Conservation (phyloP, 2,113 vertebrate genomes). For the Xiphias gladius region DNA sequence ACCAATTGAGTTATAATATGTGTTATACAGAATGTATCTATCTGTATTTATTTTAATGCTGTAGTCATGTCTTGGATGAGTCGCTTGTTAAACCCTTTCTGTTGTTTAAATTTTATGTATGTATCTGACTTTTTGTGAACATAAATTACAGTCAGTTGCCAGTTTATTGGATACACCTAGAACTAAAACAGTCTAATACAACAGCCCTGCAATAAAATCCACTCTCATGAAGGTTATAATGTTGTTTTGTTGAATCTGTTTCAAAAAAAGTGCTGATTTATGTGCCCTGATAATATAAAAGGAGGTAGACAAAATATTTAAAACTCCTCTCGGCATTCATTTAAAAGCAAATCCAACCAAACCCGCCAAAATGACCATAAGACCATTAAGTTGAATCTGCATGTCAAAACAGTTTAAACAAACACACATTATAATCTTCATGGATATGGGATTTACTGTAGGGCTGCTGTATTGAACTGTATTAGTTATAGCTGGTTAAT, state of each 20-base stretch:
- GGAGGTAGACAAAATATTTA: too few species aligned
- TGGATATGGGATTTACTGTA: background rate
- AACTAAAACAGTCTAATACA: background rate
- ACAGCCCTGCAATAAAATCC: background rate
- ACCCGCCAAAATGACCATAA: background rate
- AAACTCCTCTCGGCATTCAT: too few species aligned
- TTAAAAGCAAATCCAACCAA: too few species aligned
- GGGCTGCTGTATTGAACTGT: too few species aligned
- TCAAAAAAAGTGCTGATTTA: too few species aligned
- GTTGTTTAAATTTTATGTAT: background rate
- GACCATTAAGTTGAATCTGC: background rate
- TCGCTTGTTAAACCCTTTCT: background rate
- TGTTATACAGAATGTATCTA: conserved; percentile 33
- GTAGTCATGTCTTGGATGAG: conserved; percentile 9
- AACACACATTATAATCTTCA: background rate
- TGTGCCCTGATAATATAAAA: too few species aligned
- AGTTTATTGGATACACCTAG: background rate
- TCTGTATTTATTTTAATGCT: conserved; percentile 67
- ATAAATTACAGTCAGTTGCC: background rate
- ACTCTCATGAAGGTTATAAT: background rate
- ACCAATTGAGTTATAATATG: conserved; percentile 31
- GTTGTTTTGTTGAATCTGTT: too few species aligned
- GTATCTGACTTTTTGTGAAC: background rate
- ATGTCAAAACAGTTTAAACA: too few species aligned
- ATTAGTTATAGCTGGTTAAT: too few species aligned